phyloP scores from a whole-genome alignment of 2,888 invertebrate genomes.

The Muschampia plurimacula region DNA sequence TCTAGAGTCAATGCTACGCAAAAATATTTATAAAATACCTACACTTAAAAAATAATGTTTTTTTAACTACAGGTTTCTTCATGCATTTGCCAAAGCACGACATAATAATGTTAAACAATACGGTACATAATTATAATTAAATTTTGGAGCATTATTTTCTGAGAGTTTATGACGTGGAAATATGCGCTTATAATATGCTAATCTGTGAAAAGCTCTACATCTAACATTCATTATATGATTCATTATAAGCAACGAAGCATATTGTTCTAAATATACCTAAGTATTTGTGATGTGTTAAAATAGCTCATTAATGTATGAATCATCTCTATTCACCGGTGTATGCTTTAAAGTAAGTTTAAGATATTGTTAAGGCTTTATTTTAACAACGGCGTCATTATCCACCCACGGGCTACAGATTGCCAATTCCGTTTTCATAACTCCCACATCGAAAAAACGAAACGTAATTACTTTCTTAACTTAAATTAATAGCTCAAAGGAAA shows the following conservation, averaged over 20 bases:
- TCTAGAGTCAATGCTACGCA: no score
- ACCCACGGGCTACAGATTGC: slow-evolving; percentile 23
- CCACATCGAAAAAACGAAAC: slow-evolving; percentile 14
- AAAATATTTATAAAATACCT: no score
- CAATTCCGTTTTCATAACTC: slow-evolving; percentile 18
- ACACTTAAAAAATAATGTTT: no score
- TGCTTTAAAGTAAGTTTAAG: slow-evolving; percentile 13
- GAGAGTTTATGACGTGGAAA: not conserved
- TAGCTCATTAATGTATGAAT: slow-evolving; percentile 21
- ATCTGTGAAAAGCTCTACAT: not conserved
- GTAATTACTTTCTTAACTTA: slow-evolving; percentile 31
- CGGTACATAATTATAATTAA: not conserved
- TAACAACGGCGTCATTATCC: slow-evolving; percentile 29
- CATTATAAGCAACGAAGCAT: not conserved
- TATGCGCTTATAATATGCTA: not conserved
- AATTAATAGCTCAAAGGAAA: slow-evolving; percentile 20
- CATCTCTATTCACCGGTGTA: not conserved
- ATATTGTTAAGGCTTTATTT: slow-evolving; percentile 21
- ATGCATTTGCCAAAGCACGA: no score
- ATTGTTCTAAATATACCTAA: not conserved
- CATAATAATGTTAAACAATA: not conserved
- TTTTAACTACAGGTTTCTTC: no score
- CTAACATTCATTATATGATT: not conserved
- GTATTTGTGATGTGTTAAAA: not conserved
- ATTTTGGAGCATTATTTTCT: not conserved